phyloP scores from a whole-genome alignment of 1,140 invertebrate genomes.

The Dinothrombium tinctorium region DNA sequence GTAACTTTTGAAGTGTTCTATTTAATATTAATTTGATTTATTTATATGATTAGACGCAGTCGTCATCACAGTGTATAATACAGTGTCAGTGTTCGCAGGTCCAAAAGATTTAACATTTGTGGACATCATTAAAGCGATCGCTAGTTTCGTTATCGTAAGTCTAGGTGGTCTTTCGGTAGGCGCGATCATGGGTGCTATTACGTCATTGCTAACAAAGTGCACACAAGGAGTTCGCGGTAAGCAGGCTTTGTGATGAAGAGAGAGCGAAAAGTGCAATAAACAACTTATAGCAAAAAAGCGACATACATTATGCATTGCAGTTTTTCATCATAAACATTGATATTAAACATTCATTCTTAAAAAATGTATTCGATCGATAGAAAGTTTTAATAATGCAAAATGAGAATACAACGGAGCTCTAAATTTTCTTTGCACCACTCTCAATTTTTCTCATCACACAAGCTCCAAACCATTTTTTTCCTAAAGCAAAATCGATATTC shows the following conservation, averaged over 20 bases:
- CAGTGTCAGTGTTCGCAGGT: slow-evolving; percentile 24
- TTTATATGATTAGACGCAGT: slow-evolving; percentile 25
- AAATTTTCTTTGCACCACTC: too few relatives aligned
- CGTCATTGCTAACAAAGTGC: slow-evolving; percentile 32
- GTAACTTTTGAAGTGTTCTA: background rate
- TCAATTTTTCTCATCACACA: too few relatives aligned
- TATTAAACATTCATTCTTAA: background rate
- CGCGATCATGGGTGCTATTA: slow-evolving; percentile 29
- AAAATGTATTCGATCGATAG: too few relatives aligned
- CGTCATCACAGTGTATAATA: slow-evolving; percentile 30
- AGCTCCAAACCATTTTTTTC: too few relatives aligned
- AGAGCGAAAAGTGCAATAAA: background rate
- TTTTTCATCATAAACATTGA: background rate
- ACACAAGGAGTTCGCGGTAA: slow-evolving; percentile 27
- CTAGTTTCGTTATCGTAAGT: slow-evolving; percentile 30
- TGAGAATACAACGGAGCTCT: too few relatives aligned
- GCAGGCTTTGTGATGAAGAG: background rate
- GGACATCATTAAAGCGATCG: slow-evolving; percentile 27
- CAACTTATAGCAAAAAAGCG: background rate
- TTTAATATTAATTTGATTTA: background rate
- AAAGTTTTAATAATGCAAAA: too few relatives aligned
- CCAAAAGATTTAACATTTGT: slow-evolving; percentile 11
- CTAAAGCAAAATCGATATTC: too few relatives aligned
- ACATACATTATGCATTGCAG: background rate
- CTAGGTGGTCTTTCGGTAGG: slow-evolving; percentile 31